These are phyloP conservation scores for Sthenelais limicola DNA, from an alignment of 2,888 invertebrate genomes.

Conservation along the genomic window DNA sequence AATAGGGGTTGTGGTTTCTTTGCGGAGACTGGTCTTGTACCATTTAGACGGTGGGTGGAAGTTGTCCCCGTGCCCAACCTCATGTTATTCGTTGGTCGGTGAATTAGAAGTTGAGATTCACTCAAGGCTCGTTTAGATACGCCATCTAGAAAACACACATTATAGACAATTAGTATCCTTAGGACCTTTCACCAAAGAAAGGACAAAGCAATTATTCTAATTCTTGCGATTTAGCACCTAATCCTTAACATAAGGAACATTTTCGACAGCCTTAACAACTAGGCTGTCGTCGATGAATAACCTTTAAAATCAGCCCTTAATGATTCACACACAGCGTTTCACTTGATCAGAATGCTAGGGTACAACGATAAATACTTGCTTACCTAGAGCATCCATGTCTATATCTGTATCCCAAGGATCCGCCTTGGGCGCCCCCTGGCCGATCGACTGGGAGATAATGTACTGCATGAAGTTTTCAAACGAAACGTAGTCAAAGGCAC, in stretches of 20 bases:
- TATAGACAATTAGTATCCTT: no score
- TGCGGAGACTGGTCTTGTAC: slow-evolving; percentile 42
- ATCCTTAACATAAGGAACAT: not conserved
- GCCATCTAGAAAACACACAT: slow-evolving; percentile 41
- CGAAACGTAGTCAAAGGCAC: slow-evolving; percentile 65
- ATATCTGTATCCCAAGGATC: slow-evolving; percentile 50
- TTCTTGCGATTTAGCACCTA: no score
- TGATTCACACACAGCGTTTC: no score
- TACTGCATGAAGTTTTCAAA: slow-evolving; percentile 68
- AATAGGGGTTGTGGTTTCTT: slow-evolving; percentile 36
- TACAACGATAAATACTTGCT: slow-evolving; percentile 12
- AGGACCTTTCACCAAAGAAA: no score
- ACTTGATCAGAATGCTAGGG: no score
- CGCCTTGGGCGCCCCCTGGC: not conserved
- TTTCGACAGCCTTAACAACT: not conserved
- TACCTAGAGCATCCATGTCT: slow-evolving; percentile 44
- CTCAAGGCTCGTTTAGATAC: slow-evolving; percentile 27
- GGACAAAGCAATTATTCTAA: no score
- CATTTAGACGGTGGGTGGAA: slow-evolving; percentile 43
- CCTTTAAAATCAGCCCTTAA: no score
- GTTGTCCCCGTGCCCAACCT: slow-evolving; percentile 21
- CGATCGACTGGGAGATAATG: slow-evolving; percentile 56
- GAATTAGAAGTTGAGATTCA: slow-evolving; percentile 43
- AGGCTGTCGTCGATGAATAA: not conserved
- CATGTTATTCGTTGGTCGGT: slow-evolving; percentile 38